Base-by-base conservation (phyloP, 2,797 vertebrate species). In the Platalea minor region DNA sequence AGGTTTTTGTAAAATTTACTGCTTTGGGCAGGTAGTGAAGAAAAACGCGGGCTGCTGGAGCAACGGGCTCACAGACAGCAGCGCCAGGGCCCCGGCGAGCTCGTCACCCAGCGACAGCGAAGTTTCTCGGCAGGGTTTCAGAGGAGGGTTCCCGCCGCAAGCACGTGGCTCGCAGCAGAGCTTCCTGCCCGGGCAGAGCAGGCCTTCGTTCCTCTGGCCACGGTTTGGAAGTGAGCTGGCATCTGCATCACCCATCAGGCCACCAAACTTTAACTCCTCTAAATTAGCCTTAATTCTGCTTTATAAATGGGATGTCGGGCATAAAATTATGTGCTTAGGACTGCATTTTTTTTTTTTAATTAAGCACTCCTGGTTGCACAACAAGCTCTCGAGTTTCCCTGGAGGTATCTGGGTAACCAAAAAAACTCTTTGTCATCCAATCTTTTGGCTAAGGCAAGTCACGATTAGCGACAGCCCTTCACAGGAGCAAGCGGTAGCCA, bases 121-220 rank as follows among this genome's bases (percentile, higher is more conserved):
- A 95, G 81, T 50, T 91, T 65, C 70, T 65, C 16, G 1, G 56
- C 17, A 17, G 7, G 59, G 81, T 88, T 95, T 91, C 14, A 2
- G 35, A 64, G 19, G 48, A 7, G 24, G 77, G 37, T 41, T 25
- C 19, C 48, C 5, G 14, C 45, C 37, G 41, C 70, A 19, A 91
- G 41, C 95, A 95, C 87, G 93, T 92, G 96, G 91, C 87, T 57
- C 3, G 2, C 31, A 72, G 61, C n/a, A 8, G 45, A 31, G 91
- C 81, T 76, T 60, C 69, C 92, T 69, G 74, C 54, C 68, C 8
- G 3, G 5, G 10, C 39, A 70, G n/a, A 45, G 31, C 23, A 64
- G 6, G 17, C 31, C 53, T 18, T 23, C 25, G 1, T n/a, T 29
- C 33, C 45, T 11, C 65, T 28, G 33, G 48, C 0, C 57, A 63